A percentile compares a stretch with the other conserved stretches of the same genome.
Conservation (phyloP, 2,888 invertebrate species). For the Lasius fuliginosus region DNA sequence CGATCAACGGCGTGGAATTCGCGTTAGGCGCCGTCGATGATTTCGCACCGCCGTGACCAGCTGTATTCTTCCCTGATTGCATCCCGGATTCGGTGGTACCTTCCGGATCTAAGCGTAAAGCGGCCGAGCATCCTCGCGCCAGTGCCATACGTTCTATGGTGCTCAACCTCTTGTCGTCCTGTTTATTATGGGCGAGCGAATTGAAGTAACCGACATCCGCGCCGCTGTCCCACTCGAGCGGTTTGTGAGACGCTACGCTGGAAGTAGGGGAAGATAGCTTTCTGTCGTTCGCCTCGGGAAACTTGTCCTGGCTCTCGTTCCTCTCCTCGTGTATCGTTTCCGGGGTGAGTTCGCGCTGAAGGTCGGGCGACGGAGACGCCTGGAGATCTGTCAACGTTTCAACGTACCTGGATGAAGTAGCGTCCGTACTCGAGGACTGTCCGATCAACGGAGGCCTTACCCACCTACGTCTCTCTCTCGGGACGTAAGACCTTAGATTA, state of each 20-base stretch:
- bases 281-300: slow-evolving; percentile 80
- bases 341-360: slow-evolving; percentile 64
- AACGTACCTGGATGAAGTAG: slow-evolving; percentile 72
- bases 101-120: slow-evolving; percentile 86
- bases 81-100: slow-evolving; percentile 83
- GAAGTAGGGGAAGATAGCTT: slow-evolving; percentile 91
- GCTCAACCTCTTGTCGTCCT: slow-evolving; percentile 88
- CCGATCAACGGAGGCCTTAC: slow-evolving; percentile 85
- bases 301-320: slow-evolving; percentile 76
- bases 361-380: slow-evolving; percentile 74
- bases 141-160: slow-evolving; percentile 90
- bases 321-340: slow-evolving; percentile 79
- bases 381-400: slow-evolving; percentile 70
- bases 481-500: slow-evolving; percentile 74
- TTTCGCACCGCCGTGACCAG: slow-evolving; percentile 63
- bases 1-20: slow-evolving; percentile 78
- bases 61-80: slow-evolving; percentile 62
- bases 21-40: slow-evolving; percentile 79
- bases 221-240: slow-evolving; percentile 95
- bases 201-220: slow-evolving; percentile 94
- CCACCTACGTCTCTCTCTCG: slow-evolving; percentile 83
- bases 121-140: slow-evolving; percentile 84
- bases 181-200: slow-evolving; percentile 82
- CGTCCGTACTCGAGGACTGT: slow-evolving; percentile 79
- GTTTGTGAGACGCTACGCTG: slow-evolving; percentile 91